Conservation (phyloP, 2,113 vertebrate species). For the Thunnus thynnus region DNA sequence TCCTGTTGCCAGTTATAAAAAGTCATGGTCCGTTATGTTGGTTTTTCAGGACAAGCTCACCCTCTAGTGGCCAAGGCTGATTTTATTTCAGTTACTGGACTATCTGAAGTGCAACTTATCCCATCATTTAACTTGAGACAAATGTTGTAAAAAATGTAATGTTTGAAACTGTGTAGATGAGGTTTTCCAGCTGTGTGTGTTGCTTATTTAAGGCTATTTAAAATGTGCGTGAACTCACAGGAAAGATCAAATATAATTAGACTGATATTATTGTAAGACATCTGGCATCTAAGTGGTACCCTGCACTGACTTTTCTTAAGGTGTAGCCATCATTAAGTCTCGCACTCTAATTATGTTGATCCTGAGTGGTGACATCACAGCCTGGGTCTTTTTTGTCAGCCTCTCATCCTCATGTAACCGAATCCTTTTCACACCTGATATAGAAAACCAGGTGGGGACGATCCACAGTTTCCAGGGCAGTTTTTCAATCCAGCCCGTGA, state of each 20-base stretch:
- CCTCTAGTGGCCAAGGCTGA: conserved; percentile 47
- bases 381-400: conserved; percentile 17
- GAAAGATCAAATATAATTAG: neutral
- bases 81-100: neutral
- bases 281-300: neutral
- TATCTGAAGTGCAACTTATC: neutral
- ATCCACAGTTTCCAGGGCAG: neutral
- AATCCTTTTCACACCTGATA: conserved; percentile 58
- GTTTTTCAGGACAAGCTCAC: conserved; percentile 18
- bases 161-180: neutral
- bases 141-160: neutral
- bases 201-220: neutral
- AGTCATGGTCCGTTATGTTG: no score
- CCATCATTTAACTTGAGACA: neutral
- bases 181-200: neutral
- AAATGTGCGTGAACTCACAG: neutral
- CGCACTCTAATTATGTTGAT: conserved; percentile 35
- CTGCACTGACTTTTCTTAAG: neutral
- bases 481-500: conserved; percentile 33
- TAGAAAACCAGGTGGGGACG: conserved; percentile 39
- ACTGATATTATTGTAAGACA: neutral
- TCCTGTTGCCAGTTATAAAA: neutral
- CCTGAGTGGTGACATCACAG: conserved; percentile 7
- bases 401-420: conserved; percentile 49
- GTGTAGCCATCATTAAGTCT: neutral